These are phyloP conservation scores for Harpegnathos saltator DNA, from an alignment of 1,140 invertebrate species.

Conservation along the genomic window DNA sequence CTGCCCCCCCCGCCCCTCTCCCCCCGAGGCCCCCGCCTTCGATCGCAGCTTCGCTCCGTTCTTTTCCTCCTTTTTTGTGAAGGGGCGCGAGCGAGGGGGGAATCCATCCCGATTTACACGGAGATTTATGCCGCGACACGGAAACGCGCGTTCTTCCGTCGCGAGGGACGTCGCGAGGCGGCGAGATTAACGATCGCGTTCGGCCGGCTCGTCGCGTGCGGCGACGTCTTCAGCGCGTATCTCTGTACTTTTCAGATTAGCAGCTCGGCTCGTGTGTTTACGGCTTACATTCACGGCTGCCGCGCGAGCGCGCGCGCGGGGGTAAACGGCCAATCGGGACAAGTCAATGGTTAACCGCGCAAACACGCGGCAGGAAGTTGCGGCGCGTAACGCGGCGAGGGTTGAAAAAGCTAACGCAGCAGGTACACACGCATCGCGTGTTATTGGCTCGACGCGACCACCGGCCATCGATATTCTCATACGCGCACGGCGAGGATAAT, in stretches of 20 bases:
- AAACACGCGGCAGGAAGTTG: conserved; percentile 46
- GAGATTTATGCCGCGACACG: conserved; percentile 38
- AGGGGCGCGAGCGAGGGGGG: too few relatives aligned
- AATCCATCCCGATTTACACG: conserved; percentile 40
- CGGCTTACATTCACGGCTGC: neutral
- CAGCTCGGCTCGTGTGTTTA: neutral
- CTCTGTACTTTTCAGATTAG: neutral
- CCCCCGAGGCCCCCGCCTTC: conserved; percentile 15
- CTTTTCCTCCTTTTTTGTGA: neutral
- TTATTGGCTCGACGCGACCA: conserved; percentile 44
- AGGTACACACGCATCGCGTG: conserved; percentile 23
- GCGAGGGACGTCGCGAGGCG: neutral
- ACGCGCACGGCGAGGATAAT: conserved; percentile 7
- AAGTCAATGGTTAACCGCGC: conserved; percentile 44
- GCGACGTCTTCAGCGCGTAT: neutral
- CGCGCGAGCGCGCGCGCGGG: too few relatives aligned
- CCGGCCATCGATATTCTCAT: conserved; percentile 63
- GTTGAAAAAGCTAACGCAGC: conserved; percentile 8
- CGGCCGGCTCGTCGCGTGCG: neutral
- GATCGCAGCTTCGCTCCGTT: conserved; percentile 37
- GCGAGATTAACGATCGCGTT: conserved; percentile 21
- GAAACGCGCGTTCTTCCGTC: conserved; percentile 20
- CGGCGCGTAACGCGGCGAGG: conserved; percentile 20
- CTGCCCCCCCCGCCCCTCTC: too few relatives aligned
- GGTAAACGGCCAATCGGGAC: conserved; percentile 13